Conservation (phyloP, 1,140 invertebrate genomes). For the Aricia agestis region DNA sequence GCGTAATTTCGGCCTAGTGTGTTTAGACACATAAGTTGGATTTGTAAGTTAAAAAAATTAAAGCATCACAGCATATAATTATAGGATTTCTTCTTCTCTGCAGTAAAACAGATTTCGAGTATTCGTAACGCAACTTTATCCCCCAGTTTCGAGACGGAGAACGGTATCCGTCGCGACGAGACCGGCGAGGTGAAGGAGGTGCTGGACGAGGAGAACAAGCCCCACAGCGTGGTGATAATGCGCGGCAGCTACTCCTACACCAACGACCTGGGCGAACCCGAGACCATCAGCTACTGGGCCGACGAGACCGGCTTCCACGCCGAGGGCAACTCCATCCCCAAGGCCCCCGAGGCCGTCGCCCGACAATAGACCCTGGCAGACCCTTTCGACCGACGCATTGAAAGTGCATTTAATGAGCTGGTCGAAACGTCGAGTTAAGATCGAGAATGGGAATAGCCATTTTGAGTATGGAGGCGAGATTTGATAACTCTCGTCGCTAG, state of each 20-base stretch:
- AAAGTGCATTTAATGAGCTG: constrained; percentile 21
- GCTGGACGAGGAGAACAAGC: constrained; percentile 67
- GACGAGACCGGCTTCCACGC: constrained; percentile 77
- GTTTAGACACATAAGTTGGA: too few relatives aligned
- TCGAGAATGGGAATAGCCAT: constrained; percentile 30
- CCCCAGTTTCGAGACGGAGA: constrained; percentile 59
- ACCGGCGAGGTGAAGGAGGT: constrained; percentile 56
- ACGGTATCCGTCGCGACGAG: constrained; percentile 54
- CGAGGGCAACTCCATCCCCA: constrained; percentile 50
- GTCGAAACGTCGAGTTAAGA: constrained; percentile 16
- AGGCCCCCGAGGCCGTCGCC: constrained; percentile 31
- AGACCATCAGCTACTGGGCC: constrained; percentile 69
- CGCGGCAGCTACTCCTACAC: constrained; percentile 61
- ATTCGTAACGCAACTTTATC: too few relatives aligned
- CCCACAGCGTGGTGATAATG: constrained; percentile 57
- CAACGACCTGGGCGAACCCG: constrained; percentile 47
- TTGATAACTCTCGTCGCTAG: constrained; percentile 33
- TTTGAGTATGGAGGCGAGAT: constrained; percentile 26
- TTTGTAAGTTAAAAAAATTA: too few relatives aligned
- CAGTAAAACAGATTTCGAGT: too few relatives aligned
- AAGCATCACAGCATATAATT: too few relatives aligned
- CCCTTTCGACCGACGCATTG: constrained; percentile 18
- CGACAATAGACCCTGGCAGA: constrained; percentile 38
- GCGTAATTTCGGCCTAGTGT: too few relatives aligned
- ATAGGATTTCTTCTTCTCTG: too few relatives aligned